phyloP scores from a whole-genome alignment of 2,797 vertebrate species.

The Thaleichthys pacificus region DNA sequence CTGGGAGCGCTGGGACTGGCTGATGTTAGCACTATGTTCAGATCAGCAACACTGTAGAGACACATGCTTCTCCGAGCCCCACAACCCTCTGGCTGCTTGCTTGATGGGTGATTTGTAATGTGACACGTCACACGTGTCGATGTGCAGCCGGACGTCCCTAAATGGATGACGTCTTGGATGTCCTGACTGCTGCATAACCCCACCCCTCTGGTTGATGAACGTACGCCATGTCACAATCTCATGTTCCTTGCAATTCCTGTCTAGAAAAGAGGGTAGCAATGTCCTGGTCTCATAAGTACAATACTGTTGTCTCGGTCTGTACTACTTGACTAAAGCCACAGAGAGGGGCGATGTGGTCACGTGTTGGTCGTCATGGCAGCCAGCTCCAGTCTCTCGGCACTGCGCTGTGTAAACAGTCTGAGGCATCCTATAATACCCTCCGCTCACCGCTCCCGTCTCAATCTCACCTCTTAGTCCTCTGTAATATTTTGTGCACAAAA shows the following conservation, averaged over 20 bases:
- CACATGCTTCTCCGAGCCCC: not conserved
- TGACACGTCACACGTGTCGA: too few relatives aligned
- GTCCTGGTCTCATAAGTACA: too few relatives aligned
- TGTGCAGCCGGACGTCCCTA: not conserved
- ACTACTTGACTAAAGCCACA: not conserved
- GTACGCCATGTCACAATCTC: not conserved
- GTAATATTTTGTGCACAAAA: constrained; percentile 42
- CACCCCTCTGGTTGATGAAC: not conserved
- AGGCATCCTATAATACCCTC: constrained; percentile 39
- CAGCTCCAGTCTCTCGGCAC: constrained; percentile 31
- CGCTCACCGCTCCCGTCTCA: constrained; percentile 17
- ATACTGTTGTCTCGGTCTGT: too few relatives aligned
- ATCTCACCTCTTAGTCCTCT: constrained; percentile 23
- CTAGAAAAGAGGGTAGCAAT: too few relatives aligned
- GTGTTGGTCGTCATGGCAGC: constrained; percentile 14
- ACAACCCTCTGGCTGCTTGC: not conserved
- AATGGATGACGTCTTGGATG: not conserved
- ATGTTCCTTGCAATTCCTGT: not conserved
- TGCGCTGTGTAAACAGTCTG: constrained; percentile 44
- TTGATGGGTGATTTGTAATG: not conserved
- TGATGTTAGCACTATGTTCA: not conserved
- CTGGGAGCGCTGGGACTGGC: constrained; percentile 19
- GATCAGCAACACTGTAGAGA: not conserved
- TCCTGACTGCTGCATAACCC: not conserved
- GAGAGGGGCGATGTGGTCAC: not conserved